These are phyloP conservation scores for Hedychridium roseum DNA, from an alignment of 2,888 invertebrate genomes.

Conservation along the genomic window DNA sequence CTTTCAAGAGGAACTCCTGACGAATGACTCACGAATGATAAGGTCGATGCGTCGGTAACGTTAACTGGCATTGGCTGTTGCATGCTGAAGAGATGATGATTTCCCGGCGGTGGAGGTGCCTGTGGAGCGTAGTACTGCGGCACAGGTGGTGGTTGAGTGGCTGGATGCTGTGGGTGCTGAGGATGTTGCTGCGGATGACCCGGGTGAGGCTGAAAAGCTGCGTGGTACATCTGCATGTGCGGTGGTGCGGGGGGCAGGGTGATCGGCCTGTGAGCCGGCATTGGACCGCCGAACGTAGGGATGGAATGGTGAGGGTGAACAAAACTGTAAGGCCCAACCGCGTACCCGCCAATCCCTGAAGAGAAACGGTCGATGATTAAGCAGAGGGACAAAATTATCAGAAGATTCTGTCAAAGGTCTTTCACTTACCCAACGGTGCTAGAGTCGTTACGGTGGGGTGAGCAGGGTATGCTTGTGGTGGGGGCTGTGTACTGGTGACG, in stretches of 20 bases:
- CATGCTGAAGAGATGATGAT: slow-evolving; percentile 60
- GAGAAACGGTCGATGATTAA: too few species aligned
- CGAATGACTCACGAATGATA: too few species aligned
- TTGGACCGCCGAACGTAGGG: slow-evolving; percentile 66
- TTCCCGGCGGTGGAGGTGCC: slow-evolving; percentile 57
- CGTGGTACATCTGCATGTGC: slow-evolving; percentile 67
- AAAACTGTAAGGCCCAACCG: slow-evolving; percentile 75
- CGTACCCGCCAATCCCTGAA: too few species aligned
- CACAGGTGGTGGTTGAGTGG: slow-evolving; percentile 68
- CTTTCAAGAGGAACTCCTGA: background rate
- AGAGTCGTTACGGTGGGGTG: slow-evolving; percentile 69
- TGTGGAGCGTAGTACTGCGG: slow-evolving; percentile 62
- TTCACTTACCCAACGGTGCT: slow-evolving; percentile 67
- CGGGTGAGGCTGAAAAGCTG: slow-evolving; percentile 59
- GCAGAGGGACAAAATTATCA: background rate
- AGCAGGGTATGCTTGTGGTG: slow-evolving; percentile 67
- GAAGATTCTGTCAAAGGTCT: background rate
- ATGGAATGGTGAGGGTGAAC: slow-evolving; percentile 71
- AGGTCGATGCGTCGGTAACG: too few species aligned
- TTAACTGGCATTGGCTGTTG: slow-evolving; percentile 59
- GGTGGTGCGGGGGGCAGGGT: slow-evolving; percentile 65
- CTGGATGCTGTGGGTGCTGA: slow-evolving; percentile 61
- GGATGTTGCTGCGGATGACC: slow-evolving; percentile 58
- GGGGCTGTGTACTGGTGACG: slow-evolving; percentile 65
- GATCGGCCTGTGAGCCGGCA: slow-evolving; percentile 66